Base-by-base conservation (phyloP, 2,113 vertebrate species). In the Athene noctua region DNA sequence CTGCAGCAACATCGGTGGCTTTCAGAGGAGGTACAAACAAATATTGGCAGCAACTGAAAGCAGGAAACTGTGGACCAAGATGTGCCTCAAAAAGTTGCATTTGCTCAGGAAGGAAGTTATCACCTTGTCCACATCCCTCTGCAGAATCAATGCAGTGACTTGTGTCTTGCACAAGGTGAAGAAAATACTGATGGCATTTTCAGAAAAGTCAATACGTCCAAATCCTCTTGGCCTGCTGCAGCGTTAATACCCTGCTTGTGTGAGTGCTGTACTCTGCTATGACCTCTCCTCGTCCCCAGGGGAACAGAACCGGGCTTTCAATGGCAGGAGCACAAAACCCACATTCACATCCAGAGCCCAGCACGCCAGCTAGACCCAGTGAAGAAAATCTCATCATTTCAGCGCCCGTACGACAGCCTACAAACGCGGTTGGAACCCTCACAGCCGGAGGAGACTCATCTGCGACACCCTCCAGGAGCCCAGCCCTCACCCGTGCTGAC, bases 81-180 rank as follows among this genome's bases (percentile, higher is more conserved):
- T 9, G 66, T 9, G 2, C 4, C 14, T 2, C 61, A 59, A 73
- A 17, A 19, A 85, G 88, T 17, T 47, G 93, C 71, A 13, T 87
- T 88, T 86, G 81, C 92, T 97, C 96, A 96, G 96, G 93, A 94
- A 97, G 93, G 96, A 97, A 97, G 96, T 54, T 74, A 66, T 95
- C 93, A 85, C 90, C 90, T 91, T 27, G 58, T 93, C 93, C 96
- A 85, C 94, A 95, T 88, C 95, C 94, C 94, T 85, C 94, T 85
- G 36, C 87, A 70, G 44, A 94, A 90, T 77, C 92, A 79, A 82
- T 68, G 94, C 93, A 26, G 68, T 5, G 49, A 74, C 80, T 61
- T 54, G 86, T 65, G 88, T 32, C 90, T 82, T 54, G 74, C 83
- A n/a, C 78, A 52, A 65, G 78, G 78, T 32, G 80, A 91, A 82